Percentiles rank a stretch among this genome's conserved stretches.
These are phyloP conservation scores for Tapirus indicus DNA, from an alignment of 2,797 vertebrate species.

Conservation along the genomic window DNA sequence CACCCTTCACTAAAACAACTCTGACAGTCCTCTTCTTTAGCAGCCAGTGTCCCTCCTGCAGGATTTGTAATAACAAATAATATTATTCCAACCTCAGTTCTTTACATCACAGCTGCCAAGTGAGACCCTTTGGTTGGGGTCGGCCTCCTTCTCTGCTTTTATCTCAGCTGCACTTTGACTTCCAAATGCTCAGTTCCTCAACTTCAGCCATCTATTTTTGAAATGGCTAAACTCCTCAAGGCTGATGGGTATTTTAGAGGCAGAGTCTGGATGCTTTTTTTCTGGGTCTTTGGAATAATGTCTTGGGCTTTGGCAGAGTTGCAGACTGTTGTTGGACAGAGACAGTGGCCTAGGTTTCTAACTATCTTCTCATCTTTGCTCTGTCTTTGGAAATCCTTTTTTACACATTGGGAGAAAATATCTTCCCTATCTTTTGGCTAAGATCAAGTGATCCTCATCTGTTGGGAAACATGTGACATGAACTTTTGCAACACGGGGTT, in stretches of 20 bases:
- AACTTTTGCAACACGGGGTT: neutral
- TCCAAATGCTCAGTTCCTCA: neutral
- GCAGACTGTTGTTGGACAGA: neutral
- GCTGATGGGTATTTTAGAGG: neutral
- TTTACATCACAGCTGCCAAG: neutral
- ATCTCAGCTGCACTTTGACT: neutral
- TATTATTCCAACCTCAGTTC: no score
- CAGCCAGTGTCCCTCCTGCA: neutral
- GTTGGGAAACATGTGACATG: neutral
- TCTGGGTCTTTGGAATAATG: neutral
- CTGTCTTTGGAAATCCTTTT: constrained; percentile 6
- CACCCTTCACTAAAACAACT: neutral
- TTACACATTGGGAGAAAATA: neutral
- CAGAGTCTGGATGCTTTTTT: neutral
- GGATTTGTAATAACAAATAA: neutral
- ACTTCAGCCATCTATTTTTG: neutral
- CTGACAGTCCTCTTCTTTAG: neutral
- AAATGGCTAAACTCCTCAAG: neutral
- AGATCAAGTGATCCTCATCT: neutral
- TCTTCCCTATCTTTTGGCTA: neutral
- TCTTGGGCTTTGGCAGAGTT: neutral
- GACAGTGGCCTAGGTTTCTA: neutral
- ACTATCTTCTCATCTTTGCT: neutral
- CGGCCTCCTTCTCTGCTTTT: neutral
- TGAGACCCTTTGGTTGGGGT: neutral